Evolutionary conservation across 2,888 invertebrate species (phyloP).

Genomic region (Phytoseiulus persimilis): DNA sequence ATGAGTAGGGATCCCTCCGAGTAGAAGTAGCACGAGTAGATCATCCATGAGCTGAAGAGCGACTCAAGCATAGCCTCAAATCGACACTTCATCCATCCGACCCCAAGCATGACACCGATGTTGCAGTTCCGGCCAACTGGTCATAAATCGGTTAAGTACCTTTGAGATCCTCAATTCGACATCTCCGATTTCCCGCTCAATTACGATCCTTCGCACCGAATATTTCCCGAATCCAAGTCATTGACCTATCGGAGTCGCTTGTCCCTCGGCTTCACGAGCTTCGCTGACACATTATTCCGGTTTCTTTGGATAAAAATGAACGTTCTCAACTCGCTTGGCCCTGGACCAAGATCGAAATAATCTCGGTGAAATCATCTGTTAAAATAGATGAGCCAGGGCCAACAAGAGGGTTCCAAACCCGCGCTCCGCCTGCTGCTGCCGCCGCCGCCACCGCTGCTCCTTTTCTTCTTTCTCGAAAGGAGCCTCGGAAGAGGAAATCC

Average conservation of each 20-base stretch:
- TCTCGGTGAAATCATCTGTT: conserved; percentile 36
- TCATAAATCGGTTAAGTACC: too few species aligned
- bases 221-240: too few species aligned
- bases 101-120: too few species aligned
- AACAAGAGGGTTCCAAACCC: background rate
- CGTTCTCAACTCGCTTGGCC: conserved; percentile 7
- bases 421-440: background rate
- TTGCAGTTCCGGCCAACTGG: too few species aligned
- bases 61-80: too few species aligned
- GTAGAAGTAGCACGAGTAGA: too few species aligned
- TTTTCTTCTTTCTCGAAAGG: background rate
- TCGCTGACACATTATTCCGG: background rate
- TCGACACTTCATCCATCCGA: too few species aligned
- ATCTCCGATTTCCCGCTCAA: too few species aligned
- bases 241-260: background rate
- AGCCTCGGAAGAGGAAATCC: background rate
- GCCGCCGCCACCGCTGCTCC: background rate
- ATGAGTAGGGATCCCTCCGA: too few species aligned
- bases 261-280: background rate
- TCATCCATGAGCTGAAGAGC: too few species aligned
- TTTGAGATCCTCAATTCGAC: too few species aligned
- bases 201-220: too few species aligned
- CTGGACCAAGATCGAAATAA: conserved; percentile 27
- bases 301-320: background rate
- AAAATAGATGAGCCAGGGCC: conserved; percentile 26